Percentiles rank a stretch among this genome's conserved stretches.
Conservation (phyloP, 2,797 vertebrate species). For the Neostethus bicornis region DNA sequence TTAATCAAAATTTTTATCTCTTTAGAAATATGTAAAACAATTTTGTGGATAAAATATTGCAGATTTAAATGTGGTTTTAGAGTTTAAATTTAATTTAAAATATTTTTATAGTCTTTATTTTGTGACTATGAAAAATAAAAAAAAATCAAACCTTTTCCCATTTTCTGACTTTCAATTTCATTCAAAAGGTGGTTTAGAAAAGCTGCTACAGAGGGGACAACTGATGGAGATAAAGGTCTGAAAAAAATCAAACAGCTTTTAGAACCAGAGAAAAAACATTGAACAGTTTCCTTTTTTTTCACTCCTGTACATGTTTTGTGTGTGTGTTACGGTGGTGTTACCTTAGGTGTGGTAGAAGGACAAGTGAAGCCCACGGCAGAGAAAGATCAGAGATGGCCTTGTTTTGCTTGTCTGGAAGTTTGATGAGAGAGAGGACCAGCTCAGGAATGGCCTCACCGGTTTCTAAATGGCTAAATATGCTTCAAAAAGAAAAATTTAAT, state of each 20-base stretch:
- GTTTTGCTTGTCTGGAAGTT: conserved; percentile 63
- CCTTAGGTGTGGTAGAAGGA: conserved; percentile 94
- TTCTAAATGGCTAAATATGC: conserved; percentile 23
- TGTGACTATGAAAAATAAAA: not conserved
- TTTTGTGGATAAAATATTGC: too few relatives aligned
- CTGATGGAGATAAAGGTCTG: conserved; percentile 85
- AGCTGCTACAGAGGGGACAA: conserved; percentile 68
- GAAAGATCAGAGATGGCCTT: conserved; percentile 79
- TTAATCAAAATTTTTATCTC: too few relatives aligned
- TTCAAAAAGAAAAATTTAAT: conserved; percentile 14
- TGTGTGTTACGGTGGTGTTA: conserved; percentile 45
- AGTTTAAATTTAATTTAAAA: too few relatives aligned
- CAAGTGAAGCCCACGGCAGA: conserved; percentile 87
- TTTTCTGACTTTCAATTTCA: conserved; percentile 75
- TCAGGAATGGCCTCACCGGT: conserved; percentile 74
- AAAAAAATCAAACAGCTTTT: conserved; percentile 10
- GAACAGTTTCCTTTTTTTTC: not conserved
- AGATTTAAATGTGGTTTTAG: too few relatives aligned
- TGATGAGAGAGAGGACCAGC: conserved; percentile 84
- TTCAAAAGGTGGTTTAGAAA: conserved; percentile 82
- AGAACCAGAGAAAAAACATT: not conserved
- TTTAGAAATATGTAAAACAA: too few relatives aligned
- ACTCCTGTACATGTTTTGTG: not conserved
- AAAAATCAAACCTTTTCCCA: conserved; percentile 83
- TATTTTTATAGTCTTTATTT: too few relatives aligned